Conservation (phyloP, 2,888 invertebrate species). For the Xestia rhomboidea region DNA sequence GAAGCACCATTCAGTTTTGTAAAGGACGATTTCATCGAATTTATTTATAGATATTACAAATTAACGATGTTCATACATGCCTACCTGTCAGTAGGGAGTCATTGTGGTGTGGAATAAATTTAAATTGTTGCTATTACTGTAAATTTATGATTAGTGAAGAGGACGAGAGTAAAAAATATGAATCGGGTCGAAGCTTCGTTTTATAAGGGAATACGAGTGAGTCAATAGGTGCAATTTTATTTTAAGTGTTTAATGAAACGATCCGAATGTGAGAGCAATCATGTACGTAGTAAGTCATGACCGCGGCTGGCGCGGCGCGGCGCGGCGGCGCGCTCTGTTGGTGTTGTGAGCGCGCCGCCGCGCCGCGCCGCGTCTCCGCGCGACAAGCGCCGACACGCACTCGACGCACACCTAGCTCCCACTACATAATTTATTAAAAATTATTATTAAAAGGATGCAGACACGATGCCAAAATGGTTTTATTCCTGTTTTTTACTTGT, state of each 20-base stretch:
- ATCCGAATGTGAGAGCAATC: slow-evolving; percentile 69
- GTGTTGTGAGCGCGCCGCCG: slow-evolving; percentile 57
- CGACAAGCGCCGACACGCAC: slow-evolving; percentile 63
- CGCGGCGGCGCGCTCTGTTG: slow-evolving; percentile 60
- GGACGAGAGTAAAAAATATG: slow-evolving; percentile 86
- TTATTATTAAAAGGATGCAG: slow-evolving; percentile 87
- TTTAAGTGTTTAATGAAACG: slow-evolving; percentile 81
- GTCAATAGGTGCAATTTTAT: slow-evolving; percentile 90
- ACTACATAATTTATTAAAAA: slow-evolving; percentile 84
- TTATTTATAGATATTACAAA: slow-evolving; percentile 90
- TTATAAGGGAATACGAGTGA: slow-evolving; percentile 87
- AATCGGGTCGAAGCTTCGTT: slow-evolving; percentile 88
- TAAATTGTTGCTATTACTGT: slow-evolving; percentile 89
- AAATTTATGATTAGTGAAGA: slow-evolving; percentile 87
- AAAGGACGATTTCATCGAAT: slow-evolving; percentile 90
- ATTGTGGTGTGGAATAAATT: slow-evolving; percentile 88
- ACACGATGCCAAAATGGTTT: slow-evolving; percentile 91
- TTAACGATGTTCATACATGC: slow-evolving; percentile 86
- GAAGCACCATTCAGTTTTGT: slow-evolving; percentile 79
- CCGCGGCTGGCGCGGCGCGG: slow-evolving; percentile 60
- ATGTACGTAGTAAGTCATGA: slow-evolving; percentile 61
- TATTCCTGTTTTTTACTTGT: slow-evolving; percentile 90
- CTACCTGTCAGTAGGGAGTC: slow-evolving; percentile 85
- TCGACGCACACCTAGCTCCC: slow-evolving; percentile 78
- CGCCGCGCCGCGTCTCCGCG: slow-evolving; percentile 48